Evolutionary conservation across 2,113 vertebrate genomes (phyloP).

Genomic region (Eretmochelys imbricata): DNA sequence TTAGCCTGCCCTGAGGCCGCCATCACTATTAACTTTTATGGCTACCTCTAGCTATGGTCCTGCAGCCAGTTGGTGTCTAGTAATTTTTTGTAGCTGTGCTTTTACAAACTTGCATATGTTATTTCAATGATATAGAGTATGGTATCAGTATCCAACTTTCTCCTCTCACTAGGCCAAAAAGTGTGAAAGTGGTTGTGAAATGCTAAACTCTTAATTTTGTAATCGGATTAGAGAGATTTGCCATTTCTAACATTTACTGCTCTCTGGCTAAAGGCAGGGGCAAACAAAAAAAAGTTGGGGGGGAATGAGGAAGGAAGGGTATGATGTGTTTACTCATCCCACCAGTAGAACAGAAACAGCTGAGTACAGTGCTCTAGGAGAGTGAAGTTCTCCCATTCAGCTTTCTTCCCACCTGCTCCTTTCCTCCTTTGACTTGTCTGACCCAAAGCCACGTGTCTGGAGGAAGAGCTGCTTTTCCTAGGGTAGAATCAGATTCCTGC

Average conservation of each 20-base stretch:
- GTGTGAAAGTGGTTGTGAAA: neutral
- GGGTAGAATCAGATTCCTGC: neutral
- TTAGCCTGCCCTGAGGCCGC: neutral
- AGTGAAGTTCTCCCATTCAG: no score
- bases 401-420: neutral
- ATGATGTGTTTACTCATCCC: neutral
- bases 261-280: neutral
- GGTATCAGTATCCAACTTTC: fast-evolving
- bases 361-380: neutral
- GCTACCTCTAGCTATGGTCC: no score
- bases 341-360: neutral
- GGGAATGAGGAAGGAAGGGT: no score
- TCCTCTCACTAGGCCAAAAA: no score
- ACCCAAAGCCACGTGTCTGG: neutral
- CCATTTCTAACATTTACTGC: neutral
- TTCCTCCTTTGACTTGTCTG: neutral
- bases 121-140: neutral
- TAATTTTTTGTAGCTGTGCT: neutral
- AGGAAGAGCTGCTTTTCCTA: neutral
- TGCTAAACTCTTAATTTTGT: neutral
- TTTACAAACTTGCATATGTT: neutral
- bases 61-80: neutral
- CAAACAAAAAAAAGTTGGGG: neutral
- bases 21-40: neutral
- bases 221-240: neutral